Conservation (phyloP, 2,113 vertebrate species). For the Panurus biarmicus region DNA sequence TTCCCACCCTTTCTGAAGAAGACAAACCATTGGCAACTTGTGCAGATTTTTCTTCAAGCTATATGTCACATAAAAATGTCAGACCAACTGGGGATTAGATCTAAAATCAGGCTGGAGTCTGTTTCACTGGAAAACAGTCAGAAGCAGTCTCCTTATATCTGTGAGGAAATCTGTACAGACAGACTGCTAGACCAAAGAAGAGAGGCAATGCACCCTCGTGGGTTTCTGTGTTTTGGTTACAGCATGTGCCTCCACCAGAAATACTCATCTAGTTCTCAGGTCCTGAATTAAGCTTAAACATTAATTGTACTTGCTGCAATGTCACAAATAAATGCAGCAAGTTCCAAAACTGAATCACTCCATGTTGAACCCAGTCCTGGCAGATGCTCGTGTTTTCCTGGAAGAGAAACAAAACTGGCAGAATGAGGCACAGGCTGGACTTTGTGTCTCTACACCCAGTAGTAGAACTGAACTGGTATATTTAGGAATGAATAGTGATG, state of each 20-base stretch:
- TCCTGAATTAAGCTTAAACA: constrained; percentile 5
- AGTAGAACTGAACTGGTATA: neutral
- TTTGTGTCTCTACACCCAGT: neutral
- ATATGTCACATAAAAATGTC: constrained; percentile 1
- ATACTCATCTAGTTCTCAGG: neutral
- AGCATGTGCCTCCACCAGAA: neutral
- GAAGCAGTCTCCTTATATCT: neutral
- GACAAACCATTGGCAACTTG: neutral
- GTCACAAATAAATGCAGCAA: neutral
- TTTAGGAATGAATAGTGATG: neutral
- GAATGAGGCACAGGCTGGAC: constrained; percentile 30
- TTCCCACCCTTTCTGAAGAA: neutral
- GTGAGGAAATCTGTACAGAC: neutral
- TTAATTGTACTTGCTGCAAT: neutral
- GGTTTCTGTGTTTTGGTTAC: neutral
- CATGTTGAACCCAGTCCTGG: neutral
- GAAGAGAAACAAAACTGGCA: constrained; percentile 21
- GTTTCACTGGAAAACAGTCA: constrained; percentile 19
- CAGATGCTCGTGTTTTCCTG: constrained; percentile 33
- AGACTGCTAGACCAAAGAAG: neutral
- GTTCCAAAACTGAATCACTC: constrained; percentile 27
- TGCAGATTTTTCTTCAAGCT: neutral
- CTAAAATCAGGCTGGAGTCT: constrained; percentile 4
- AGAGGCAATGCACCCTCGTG: neutral
- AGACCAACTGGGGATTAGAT: neutral